phyloP scores from a whole-genome alignment of 2,113 vertebrate genomes.

The Donacobius atricapilla region DNA sequence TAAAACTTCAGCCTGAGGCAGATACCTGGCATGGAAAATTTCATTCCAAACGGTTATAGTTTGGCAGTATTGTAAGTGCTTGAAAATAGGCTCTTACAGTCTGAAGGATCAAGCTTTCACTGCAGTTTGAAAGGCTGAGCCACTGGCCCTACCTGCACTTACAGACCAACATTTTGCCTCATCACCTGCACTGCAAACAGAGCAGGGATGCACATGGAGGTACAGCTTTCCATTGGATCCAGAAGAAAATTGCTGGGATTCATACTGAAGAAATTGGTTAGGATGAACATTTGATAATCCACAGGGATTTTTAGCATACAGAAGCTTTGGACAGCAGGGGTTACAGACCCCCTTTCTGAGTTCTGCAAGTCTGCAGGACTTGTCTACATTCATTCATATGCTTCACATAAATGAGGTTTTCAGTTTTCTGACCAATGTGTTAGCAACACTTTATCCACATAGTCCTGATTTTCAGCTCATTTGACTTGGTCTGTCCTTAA shows the following conservation, averaged over 20 bases:
- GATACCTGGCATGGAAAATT: slow-evolving; percentile 63
- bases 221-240: neutral
- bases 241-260: neutral
- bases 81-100: neutral
- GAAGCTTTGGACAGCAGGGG: accelerated
- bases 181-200: neutral
- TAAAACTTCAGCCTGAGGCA: slow-evolving; percentile 49
- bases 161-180: neutral
- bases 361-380: neutral
- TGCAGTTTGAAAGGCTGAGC: neutral
- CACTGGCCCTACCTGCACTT: neutral
- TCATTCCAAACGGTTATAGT: slow-evolving; percentile 53
- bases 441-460: neutral
- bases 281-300: neutral
- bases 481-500: neutral
- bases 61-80: neutral
- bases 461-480: neutral
- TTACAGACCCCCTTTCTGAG: neutral
- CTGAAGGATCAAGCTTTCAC: neutral
- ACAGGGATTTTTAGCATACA: neutral
- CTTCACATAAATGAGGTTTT: neutral
- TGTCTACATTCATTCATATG: neutral
- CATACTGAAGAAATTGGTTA: neutral
- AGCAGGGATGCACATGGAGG: neutral
- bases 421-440: neutral